Base-by-base conservation (phyloP, 2,113 vertebrate genomes). In the Dipodomys merriami region DNA sequence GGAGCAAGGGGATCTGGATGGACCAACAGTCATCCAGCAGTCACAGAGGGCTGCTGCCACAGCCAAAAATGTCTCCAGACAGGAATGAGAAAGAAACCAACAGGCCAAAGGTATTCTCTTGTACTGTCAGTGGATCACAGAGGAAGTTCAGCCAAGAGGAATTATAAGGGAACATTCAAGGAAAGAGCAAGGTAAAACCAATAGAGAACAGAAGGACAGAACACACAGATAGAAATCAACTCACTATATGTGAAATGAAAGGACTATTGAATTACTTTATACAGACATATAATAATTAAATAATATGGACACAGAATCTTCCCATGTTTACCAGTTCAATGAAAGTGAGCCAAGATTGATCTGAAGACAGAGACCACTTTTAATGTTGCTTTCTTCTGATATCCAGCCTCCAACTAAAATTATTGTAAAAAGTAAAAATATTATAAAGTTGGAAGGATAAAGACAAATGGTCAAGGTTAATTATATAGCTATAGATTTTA, bases 1-100 rank as follows among this genome's bases (percentile, higher is more conserved):
- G 46, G 18, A 6, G 0, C 2, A 72, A 57, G 7, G 49, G 12
- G 49, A 49, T 49, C 3, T 1, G 16, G 3, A 2, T 18, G 3
- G 7, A 72, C 7, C 0, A 2, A 0, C n/a, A 2, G 2, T 29
- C 7, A 27, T 9, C 49, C 8, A 49, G 49, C 49, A 49, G 49
- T 4, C 49, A 12, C 30, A 30, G 44, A 65, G 44, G 62, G 4
- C 39, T 39, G 39, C 46, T 23, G 22, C 18, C 4, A 22, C 62
- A 64, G 72, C 7, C 7, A 23, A 25, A 85, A 22, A 68, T 39
- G 10, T 76, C 53, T 72, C 13, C 49, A 79, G 16, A 8, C 20
- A 27, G 23, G 1, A 57, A 7, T 9, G 22, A 13, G 9, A 0
- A 82, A 35, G 12, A 80, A 68, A 74, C 5, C 65, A 91, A 35